Percentiles rank a stretch among this genome's conserved stretches.
phyloP scores from a whole-genome alignment of 2,113 vertebrate species.

The Chloebia gouldiae region DNA sequence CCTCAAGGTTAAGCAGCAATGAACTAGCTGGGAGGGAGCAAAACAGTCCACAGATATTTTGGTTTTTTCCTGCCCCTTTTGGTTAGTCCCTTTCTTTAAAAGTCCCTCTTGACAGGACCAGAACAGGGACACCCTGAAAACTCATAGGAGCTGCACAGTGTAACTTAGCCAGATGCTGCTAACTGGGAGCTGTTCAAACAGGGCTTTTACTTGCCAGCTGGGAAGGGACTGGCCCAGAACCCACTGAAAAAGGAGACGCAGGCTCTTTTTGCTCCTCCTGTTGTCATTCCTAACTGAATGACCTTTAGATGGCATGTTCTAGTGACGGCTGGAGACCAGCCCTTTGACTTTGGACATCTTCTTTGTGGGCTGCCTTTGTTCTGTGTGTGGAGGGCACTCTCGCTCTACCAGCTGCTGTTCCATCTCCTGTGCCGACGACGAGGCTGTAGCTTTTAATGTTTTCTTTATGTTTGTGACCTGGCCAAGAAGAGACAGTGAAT shows the following conservation, averaged over 20 bases:
- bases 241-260: conserved; percentile 64
- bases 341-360: conserved; percentile 88
- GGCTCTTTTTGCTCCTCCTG: conserved; percentile 53
- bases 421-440: conserved; percentile 76
- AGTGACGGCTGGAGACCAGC: conserved; percentile 85
- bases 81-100: not conserved
- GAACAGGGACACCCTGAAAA: conserved; percentile 3
- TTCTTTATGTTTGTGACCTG: conserved; percentile 84
- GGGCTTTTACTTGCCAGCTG: conserved; percentile 11
- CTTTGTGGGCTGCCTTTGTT: conserved; percentile 82
- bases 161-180: conserved; percentile 54
- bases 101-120: not conserved
- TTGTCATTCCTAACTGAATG: conserved; percentile 58
- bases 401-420: conserved; percentile 79
- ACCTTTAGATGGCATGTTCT: conserved; percentile 65
- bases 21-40: conserved; percentile 41
- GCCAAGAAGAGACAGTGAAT: conserved; percentile 42
- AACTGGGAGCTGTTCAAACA: conserved; percentile 17
- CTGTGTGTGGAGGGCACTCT: conserved; percentile 74
- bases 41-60: not conserved
- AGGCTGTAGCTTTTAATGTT: conserved; percentile 77
- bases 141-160: conserved; percentile 4
- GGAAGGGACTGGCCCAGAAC: conserved; percentile 67
- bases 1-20: conserved; percentile 46
- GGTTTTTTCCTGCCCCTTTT: not conserved